Evolutionary conservation across 2,113 vertebrate species (phyloP), one percentile per base, ranked within the genome.

Genomic region (Labeo rohita): DNA sequence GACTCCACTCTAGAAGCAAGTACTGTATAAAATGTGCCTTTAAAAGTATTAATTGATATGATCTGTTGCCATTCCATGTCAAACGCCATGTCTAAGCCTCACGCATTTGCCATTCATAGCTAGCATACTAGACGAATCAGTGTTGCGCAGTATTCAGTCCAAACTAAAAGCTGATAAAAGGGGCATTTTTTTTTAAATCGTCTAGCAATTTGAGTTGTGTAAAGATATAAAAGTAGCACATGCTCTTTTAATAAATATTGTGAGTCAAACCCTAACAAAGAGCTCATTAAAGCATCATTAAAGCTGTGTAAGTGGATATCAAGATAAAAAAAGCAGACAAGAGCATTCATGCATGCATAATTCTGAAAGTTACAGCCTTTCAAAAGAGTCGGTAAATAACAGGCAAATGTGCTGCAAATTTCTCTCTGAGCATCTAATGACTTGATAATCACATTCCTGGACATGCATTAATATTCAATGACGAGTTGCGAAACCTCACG

Each of bases 21-120:
- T 92, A 91, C 90, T 94, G 90, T 93, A 91, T 88, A 92, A 85
- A 93, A 94, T 92, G 92, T 93, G 93, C 93, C 93, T 95, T 94
- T 90, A 86, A 92, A 89, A 87, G 89, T 88, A 90, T 89, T 83
- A 74, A 88, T 89, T 86, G 88, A 89, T 90, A 74, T 84, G 88
- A 89, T 90, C 70, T 72, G 79, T 91, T 84, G 77, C 65, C 80
- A 83, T 83, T 45, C 50, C 68, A 54, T 72, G 66, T 81, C 79
- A 81, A 87, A 88, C 66, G 84, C 85, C 88, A 87, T 87, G 75
- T 80, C 59, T 83, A 89, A 88, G 85, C 89, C 83, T 89, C 87
- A 86, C 84, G 78, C 80, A 77, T 85, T 83, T 77, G 73, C 68
- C 61, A 82, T 47, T 86, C 87, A 85, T 83, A 73, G 49, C 70